Evolutionary conservation across 2,888 invertebrate species (phyloP).

Genomic region (Drosophila melanocephala): DNA sequence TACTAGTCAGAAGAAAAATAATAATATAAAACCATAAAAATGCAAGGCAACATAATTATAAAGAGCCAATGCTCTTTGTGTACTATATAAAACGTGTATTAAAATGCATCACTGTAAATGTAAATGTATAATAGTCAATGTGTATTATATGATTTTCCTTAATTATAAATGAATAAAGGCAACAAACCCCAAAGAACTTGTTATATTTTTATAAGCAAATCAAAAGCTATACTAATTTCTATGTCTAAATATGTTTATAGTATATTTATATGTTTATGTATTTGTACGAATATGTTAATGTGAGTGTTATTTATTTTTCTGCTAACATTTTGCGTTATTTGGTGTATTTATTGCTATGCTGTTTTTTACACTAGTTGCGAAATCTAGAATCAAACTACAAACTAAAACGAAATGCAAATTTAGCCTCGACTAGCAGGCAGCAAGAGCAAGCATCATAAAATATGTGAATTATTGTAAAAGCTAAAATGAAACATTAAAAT

Average conservation of each 20-base stretch:
- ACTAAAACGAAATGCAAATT: slow-evolving; percentile 38
- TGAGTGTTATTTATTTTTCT: slow-evolving; percentile 68
- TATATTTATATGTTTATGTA: slow-evolving; percentile 48
- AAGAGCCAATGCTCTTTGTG: slow-evolving; percentile 55
- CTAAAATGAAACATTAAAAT: slow-evolving; percentile 46
- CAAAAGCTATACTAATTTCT: slow-evolving; percentile 58
- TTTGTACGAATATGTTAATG: slow-evolving; percentile 37
- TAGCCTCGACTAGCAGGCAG: slow-evolving; percentile 51
- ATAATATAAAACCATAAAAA: slow-evolving; percentile 15
- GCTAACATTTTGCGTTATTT: slow-evolving; percentile 48
- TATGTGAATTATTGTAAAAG: slow-evolving; percentile 47
- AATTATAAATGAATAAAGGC: slow-evolving; percentile 41
- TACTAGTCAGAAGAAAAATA: slow-evolving; percentile 40
- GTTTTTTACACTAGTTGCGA: slow-evolving; percentile 45
- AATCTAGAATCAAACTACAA: slow-evolving; percentile 52
- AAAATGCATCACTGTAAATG: slow-evolving; percentile 53
- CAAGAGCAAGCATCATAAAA: slow-evolving; percentile 39
- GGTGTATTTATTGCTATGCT: slow-evolving; percentile 51
- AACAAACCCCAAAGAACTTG: slow-evolving; percentile 74
- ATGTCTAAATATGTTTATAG: slow-evolving; percentile 53
- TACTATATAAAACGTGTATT: slow-evolving; percentile 40
- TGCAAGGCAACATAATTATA: slow-evolving; percentile 22
- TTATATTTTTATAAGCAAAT: slow-evolving; percentile 75
- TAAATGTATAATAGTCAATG: slow-evolving; percentile 54
- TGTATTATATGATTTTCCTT: slow-evolving; percentile 62